phyloP scores from a whole-genome alignment of 2,888 invertebrate species.

The Tipula vernalis region DNA sequence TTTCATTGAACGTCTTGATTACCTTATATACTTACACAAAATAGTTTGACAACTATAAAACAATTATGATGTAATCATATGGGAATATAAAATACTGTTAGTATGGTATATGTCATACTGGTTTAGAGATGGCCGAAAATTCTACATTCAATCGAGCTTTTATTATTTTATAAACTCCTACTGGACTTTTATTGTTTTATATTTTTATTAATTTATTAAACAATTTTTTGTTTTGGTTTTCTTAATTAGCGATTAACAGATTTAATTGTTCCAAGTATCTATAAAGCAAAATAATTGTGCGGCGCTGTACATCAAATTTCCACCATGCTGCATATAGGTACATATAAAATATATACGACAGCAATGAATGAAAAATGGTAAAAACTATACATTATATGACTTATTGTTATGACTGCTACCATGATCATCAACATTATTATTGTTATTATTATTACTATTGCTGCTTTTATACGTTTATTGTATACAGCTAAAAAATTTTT shows the following conservation, averaged over 20 bases:
- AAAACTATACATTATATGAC: neutral
- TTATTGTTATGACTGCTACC: neutral
- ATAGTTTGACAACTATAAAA: too few species aligned
- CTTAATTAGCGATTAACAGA: neutral
- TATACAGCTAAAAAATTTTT: neutral
- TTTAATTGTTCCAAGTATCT: neutral
- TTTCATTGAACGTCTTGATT: too few species aligned
- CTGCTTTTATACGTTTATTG: neutral
- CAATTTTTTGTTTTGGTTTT: neutral
- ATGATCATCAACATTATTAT: neutral
- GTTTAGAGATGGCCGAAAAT: neutral
- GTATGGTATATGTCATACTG: too few species aligned
- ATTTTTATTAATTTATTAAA: neutral
- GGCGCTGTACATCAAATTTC: neutral
- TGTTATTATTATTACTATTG: neutral
- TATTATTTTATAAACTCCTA: neutral
- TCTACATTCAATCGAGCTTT: neutral
- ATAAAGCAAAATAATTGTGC: neutral
- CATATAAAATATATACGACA: neutral
- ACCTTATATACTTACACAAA: too few species aligned
- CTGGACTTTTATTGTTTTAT: neutral
- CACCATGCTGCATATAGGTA: neutral
- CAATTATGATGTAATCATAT: too few species aligned
- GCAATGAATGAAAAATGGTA: neutral
- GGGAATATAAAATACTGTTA: too few species aligned